A percentile compares a stretch with the other conserved stretches of the same genome.
Conservation (phyloP, 2,888 invertebrate species). For the Nasonia oneida region DNA sequence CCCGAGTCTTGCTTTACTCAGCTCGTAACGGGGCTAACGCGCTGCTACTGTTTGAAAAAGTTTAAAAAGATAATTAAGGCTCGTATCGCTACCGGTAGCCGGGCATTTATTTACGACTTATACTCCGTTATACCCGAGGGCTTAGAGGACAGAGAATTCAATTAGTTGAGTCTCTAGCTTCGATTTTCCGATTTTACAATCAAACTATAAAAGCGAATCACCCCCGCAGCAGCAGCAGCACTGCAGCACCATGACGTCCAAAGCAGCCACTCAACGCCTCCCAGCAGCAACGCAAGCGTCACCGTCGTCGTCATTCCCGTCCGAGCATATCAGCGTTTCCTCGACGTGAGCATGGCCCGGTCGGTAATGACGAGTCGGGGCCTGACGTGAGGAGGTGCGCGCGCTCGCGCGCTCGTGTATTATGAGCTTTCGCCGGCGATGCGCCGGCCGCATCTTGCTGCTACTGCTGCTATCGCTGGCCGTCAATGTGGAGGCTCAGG, state of each 20-base stretch:
- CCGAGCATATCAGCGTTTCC: background rate
- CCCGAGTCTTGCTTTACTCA: background rate
- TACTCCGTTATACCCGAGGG: too few species aligned
- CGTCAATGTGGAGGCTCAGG: background rate
- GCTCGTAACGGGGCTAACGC: background rate
- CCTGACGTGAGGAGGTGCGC: background rate
- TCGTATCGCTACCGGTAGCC: too few species aligned
- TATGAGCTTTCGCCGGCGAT: conserved; percentile 6
- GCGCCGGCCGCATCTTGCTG: conserved; percentile 8
- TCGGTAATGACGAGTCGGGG: background rate
- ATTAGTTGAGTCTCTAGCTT: too few species aligned
- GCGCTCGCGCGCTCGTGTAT: background rate
- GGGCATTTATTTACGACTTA: too few species aligned
- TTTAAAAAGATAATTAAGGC: too few species aligned
- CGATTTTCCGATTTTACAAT: too few species aligned
- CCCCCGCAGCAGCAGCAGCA: too few species aligned
- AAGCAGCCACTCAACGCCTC: background rate
- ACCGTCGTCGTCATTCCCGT: background rate
- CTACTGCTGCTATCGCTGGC: background rate
- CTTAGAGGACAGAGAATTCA: too few species aligned
- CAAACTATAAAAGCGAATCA: too few species aligned
- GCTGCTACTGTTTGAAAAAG: too few species aligned
- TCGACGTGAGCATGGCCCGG: background rate
- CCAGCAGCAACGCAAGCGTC: background rate
- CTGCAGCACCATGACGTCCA: background rate